Conservation (phyloP, 2,113 vertebrate genomes). For the Pteropus alecto region DNA sequence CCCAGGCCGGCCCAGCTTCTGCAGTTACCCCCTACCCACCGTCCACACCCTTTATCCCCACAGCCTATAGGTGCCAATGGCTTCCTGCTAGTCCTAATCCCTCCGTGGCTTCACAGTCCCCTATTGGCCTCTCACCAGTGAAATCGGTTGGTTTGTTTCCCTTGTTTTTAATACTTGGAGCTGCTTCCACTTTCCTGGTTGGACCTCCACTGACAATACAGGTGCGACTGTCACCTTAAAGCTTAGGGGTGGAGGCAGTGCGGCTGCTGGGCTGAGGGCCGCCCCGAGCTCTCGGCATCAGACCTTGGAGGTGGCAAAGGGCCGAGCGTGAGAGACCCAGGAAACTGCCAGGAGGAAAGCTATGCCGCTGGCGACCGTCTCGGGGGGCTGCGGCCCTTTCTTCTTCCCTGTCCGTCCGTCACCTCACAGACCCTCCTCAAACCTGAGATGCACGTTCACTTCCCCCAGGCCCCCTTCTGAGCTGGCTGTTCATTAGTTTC, state of each 20-base stretch:
- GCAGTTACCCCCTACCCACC: rapidly evolving
- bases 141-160: not conserved
- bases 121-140: too few relatives aligned
- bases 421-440: not conserved
- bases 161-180: not conserved
- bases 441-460: not conserved
- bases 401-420: not conserved
- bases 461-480: not conserved
- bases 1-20: not conserved
- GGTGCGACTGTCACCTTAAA: not conserved
- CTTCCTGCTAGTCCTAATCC: not conserved
- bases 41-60: not conserved
- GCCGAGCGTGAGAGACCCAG: not conserved
- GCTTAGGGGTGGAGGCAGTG: not conserved
- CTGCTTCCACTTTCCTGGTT: not conserved
- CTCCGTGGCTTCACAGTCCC: not conserved
- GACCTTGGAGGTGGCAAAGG: not conserved
- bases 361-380: not conserved
- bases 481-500: not conserved
- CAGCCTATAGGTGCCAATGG: not conserved
- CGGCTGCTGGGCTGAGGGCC: not conserved
- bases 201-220: not conserved
- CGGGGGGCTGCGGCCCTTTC: rapidly evolving
- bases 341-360: not conserved
- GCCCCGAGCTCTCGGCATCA: not conserved